These are phyloP conservation scores for Vireo altiloquus DNA, from an alignment of 2,113 vertebrate genomes.

Conservation along the genomic window DNA sequence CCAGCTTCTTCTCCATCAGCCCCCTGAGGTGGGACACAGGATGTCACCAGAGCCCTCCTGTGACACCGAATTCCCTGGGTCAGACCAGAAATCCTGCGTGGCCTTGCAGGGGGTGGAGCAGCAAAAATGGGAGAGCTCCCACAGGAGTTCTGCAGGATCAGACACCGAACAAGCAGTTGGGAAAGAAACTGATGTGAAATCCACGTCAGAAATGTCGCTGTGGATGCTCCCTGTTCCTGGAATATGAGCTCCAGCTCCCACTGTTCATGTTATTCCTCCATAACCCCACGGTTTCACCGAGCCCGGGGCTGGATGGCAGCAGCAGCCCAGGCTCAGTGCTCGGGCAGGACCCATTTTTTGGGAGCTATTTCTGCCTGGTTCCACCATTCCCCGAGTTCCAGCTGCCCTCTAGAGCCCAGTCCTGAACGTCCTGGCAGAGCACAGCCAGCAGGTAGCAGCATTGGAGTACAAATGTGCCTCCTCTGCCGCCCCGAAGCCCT, in stretches of 20 bases:
- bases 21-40: fast-evolving
- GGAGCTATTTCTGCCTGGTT: neutral
- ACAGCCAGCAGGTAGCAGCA: constrained; percentile 47
- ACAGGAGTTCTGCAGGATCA: fast-evolving
- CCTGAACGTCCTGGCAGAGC: fast-evolving
- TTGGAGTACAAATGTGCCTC: neutral
- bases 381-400: fast-evolving
- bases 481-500: fast-evolving
- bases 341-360: neutral
- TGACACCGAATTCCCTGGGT: fast-evolving
- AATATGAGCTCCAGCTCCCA: fast-evolving
- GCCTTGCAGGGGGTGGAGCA: neutral
- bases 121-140: neutral
- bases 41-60: fast-evolving
- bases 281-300: fast-evolving
- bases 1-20: neutral
- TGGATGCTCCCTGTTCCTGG: fast-evolving
- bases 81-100: fast-evolving
- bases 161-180: neutral
- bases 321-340: fast-evolving
- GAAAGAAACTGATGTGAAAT: neutral
- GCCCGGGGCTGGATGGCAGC: fast-evolving
- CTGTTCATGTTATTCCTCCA: fast-evolving
- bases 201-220: fast-evolving
- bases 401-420: neutral